Evolutionary conservation across 1,140 invertebrate species (phyloP).

Genomic region (Tetraneura akinire): DNA sequence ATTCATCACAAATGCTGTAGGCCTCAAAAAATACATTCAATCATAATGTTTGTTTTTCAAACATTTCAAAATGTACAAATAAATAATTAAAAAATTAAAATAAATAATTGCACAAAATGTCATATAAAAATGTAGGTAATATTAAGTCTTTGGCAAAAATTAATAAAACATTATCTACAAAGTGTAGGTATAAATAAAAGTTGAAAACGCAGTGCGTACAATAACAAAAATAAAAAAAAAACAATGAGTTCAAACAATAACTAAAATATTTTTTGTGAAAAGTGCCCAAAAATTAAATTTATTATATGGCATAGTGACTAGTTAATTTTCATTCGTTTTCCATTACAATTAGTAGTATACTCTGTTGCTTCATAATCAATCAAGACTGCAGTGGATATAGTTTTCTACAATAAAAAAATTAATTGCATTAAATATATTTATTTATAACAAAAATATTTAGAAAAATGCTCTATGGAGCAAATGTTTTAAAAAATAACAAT

Average conservation of each 20-base stretch:
- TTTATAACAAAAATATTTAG: no score
- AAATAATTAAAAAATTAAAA: slow-evolving; percentile 47
- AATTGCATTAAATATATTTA: neutral
- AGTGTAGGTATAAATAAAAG: slow-evolving; percentile 27
- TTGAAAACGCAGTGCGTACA: slow-evolving; percentile 18
- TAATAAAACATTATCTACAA: slow-evolving; percentile 44
- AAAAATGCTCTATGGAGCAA: no score
- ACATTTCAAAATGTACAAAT: slow-evolving; percentile 42
- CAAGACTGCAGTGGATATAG: slow-evolving; percentile 28
- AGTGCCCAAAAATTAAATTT: slow-evolving; percentile 31
- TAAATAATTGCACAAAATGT: slow-evolving; percentile 48
- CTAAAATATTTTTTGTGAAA: slow-evolving; percentile 33
- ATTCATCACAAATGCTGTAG: slow-evolving; percentile 45
- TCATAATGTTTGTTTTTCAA: slow-evolving; percentile 3
- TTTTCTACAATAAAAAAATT: slow-evolving; percentile 30
- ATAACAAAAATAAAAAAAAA: slow-evolving; percentile 43
- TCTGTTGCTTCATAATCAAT: slow-evolving; percentile 31
- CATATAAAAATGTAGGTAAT: slow-evolving; percentile 29
- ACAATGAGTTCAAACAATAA: slow-evolving; percentile 33
- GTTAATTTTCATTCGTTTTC: slow-evolving; percentile 49
- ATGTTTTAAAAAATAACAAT: no score
- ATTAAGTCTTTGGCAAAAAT: slow-evolving; percentile 32
- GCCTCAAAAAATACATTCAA: slow-evolving; percentile 23
- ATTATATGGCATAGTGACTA: slow-evolving; percentile 26
- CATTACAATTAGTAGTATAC: slow-evolving; percentile 36